These are phyloP conservation scores for Ceyx melanurus DNA, from an alignment of 2,113 vertebrate genomes.

Conservation along the genomic window DNA sequence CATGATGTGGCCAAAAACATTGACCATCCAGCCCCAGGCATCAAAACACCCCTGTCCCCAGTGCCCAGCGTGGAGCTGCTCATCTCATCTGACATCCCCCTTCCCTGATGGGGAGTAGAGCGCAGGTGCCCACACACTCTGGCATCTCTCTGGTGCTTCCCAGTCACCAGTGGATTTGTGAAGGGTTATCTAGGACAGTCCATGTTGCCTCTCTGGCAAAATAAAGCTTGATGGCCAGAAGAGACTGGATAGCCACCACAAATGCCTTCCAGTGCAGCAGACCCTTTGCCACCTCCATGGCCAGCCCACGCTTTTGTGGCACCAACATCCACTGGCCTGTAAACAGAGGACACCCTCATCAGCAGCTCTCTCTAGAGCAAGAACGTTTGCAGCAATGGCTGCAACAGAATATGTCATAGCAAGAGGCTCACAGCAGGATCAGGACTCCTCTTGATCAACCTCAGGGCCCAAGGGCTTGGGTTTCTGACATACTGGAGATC, in stretches of 20 bases:
- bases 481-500: not conserved
- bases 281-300: not conserved
- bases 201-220: not conserved
- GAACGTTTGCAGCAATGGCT: not conserved
- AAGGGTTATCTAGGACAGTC: not conserved
- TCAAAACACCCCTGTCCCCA: fast-evolving
- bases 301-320: not conserved
- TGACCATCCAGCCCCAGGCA: not conserved
- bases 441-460: not conserved
- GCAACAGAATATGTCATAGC: fast-evolving
- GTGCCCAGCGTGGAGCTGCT: not conserved
- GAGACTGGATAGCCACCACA: not conserved
- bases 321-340: not conserved
- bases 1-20: not conserved
- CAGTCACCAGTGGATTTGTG: not conserved
- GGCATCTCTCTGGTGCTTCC: not conserved
- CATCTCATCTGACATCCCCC: not conserved
- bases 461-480: fast-evolving
- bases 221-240: not conserved
- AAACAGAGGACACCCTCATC: fast-evolving
- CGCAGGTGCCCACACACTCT: fast-evolving
- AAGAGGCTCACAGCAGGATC: not conserved
- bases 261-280: not conserved
- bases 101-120: fast-evolving
- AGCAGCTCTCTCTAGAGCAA: not conserved